Conservation (phyloP, 1,140 invertebrate species). For the Aphaenogaster floridana region DNA sequence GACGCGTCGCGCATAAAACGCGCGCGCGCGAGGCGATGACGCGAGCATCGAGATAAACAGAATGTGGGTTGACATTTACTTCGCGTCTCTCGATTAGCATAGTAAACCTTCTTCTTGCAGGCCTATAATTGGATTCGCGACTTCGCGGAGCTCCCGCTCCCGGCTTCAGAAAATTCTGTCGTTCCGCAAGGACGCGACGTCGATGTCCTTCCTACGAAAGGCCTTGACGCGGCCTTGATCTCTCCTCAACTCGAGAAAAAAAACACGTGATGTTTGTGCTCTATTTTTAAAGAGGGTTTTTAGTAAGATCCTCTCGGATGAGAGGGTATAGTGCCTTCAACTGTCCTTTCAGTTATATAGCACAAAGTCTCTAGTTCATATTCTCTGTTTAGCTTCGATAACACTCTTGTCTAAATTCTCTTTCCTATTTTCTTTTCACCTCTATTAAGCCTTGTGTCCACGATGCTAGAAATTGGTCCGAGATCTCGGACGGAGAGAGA, state of each 20-base stretch:
- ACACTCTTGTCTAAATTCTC: too few species aligned
- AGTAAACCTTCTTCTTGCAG: constrained; percentile 76
- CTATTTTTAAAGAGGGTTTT: too few species aligned
- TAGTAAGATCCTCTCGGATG: too few species aligned
- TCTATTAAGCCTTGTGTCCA: too few species aligned
- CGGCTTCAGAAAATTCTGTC: background rate
- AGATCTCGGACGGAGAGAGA: too few species aligned
- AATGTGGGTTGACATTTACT: constrained; percentile 80
- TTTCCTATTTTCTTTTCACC: too few species aligned
- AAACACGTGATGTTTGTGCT: background rate
- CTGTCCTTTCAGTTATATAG: too few species aligned
- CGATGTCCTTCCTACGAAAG: background rate
- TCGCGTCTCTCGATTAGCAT: constrained; percentile 78
- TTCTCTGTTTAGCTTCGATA: too few species aligned
- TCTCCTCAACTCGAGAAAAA: background rate
- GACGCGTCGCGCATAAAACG: constrained; percentile 50
- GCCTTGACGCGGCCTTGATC: constrained; percentile 54
- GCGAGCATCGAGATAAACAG: constrained; percentile 71
- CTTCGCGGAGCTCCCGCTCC: constrained; percentile 69
- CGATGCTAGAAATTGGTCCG: too few species aligned
- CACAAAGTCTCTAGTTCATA: too few species aligned
- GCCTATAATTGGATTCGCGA: constrained; percentile 81
- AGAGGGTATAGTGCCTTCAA: too few species aligned
- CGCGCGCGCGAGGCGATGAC: constrained; percentile 56
- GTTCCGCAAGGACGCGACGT: background rate